Conservation (phyloP, 2,797 vertebrate genomes). For the Gymnothorax reevesii region DNA sequence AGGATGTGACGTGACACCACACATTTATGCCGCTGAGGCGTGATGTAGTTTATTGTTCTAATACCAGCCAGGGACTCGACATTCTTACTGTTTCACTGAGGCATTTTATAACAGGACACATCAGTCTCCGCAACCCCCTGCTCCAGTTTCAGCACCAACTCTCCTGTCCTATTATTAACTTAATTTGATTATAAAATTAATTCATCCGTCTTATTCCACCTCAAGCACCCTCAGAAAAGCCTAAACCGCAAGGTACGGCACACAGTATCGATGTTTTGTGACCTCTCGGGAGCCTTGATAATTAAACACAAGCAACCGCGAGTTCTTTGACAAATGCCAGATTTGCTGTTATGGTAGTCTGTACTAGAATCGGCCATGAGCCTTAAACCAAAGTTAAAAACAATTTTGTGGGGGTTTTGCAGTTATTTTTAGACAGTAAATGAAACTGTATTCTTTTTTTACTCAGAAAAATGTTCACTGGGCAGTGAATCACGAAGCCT, state of each 20-base stretch:
- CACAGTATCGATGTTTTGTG: constrained; percentile 41
- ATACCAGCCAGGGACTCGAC: background rate
- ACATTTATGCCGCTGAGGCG: background rate
- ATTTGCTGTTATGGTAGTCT: background rate
- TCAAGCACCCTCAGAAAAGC: background rate
- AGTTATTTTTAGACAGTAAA: background rate
- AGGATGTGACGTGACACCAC: background rate
- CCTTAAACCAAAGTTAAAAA: background rate
- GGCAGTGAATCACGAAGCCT: background rate
- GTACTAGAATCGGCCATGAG: background rate
- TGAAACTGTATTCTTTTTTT: background rate
- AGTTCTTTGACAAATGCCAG: constrained; percentile 36
- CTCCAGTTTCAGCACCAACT: background rate
- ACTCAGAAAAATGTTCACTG: background rate
- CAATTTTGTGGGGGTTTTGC: background rate
- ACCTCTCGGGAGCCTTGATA: constrained; percentile 13
- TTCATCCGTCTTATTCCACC: background rate
- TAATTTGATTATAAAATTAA: constrained; percentile 1
- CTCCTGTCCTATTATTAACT: background rate
- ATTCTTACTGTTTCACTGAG: background rate
- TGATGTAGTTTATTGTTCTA: background rate
- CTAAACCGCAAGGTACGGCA: constrained; percentile 15
- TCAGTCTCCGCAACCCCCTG: background rate
- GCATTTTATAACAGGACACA: background rate
- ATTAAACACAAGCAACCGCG: constrained; percentile 12